Base-by-base conservation (phyloP, 2,888 invertebrate species). In the Heliconius erato region DNA sequence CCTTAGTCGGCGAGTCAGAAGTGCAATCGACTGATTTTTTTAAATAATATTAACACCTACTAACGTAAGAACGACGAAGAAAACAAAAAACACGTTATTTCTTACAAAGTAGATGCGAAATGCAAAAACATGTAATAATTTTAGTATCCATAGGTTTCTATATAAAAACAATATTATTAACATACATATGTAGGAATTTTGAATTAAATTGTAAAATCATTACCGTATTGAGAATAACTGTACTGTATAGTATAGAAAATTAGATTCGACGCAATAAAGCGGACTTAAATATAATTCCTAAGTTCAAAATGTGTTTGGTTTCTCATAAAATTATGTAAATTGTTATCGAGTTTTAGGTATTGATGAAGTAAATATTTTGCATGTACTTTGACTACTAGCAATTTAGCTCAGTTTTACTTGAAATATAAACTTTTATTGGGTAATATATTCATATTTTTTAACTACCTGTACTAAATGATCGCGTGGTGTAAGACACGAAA, bases 271-370 rank as follows among this genome's bases (percentile, higher is more conserved):
- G 79, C 71, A 67, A 72, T 83, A 67, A 80, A 77, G 40, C 80
- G 40, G 49, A 19, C 65, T 78, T 77, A n/a, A 78, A 78, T 72
- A 83, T 83, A 72, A 63, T 77, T 35, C 69, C 35, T 67, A 49
- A 72, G 69, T n/a, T 65, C 26, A 77, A 71, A 83, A 83, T 80
- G 82, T 83, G 82, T 83, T 80, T 80, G 77, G 77, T 63, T 80
- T 83, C 80, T 40, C 71, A 80, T 83, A 65, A 44, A 72, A 83
- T 80, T 80, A 83, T 80, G 80, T 77, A 78, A 81, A 81, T 81
- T 35, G 69, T 49, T 44, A 74, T 65, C 59, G 28, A 63, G 26
- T 16, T 78, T 78, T 59, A 59, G 32, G 19, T 76, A n/a, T 59
- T 63, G 54, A 35, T 32, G 35, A 40, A 63, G 59, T 63, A 63